phyloP scores from a whole-genome alignment of 2,888 invertebrate genomes.

The Chrysomela aeneicollis region DNA sequence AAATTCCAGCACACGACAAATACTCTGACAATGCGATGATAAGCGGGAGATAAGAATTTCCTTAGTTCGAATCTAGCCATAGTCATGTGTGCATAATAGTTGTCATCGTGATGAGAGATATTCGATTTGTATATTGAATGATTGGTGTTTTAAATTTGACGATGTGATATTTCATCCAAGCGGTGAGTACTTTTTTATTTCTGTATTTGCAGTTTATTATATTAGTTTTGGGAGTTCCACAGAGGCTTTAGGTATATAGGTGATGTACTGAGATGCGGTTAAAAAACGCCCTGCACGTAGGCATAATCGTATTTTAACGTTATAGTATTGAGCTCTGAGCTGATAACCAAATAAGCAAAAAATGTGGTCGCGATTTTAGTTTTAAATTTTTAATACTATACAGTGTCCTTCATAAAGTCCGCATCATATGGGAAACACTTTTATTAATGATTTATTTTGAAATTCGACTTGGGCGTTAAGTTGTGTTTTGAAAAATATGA shows the following conservation, averaged over 20 bases:
- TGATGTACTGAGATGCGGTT: background rate
- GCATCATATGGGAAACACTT: too few species aligned
- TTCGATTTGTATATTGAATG: constrained; percentile 12
- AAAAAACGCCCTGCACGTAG: background rate
- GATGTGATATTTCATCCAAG: constrained; percentile 11
- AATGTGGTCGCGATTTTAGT: too few species aligned
- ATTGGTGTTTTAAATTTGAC: constrained; percentile 6
- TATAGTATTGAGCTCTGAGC: too few species aligned
- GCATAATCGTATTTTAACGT: background rate
- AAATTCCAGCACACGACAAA: constrained; percentile 29
- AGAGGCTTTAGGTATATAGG: background rate
- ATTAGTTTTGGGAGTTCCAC: background rate
- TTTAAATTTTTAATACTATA: too few species aligned
- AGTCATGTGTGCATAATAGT: constrained; percentile 32
- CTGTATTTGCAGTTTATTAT: background rate
- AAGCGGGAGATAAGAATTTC: constrained; percentile 49
- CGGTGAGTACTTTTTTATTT: constrained; percentile 3
- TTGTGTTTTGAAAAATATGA: too few species aligned
- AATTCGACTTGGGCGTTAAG: too few species aligned
- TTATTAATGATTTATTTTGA: too few species aligned
- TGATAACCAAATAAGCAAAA: too few species aligned
- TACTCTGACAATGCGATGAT: constrained; percentile 38
- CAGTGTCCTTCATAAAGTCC: too few species aligned
- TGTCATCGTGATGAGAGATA: constrained; percentile 11
- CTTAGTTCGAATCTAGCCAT: constrained; percentile 40